Evolutionary conservation across 2,888 invertebrate genomes (phyloP), one percentile per base, ranked within the genome.

Genomic region (Drosophila planitibia): DNA sequence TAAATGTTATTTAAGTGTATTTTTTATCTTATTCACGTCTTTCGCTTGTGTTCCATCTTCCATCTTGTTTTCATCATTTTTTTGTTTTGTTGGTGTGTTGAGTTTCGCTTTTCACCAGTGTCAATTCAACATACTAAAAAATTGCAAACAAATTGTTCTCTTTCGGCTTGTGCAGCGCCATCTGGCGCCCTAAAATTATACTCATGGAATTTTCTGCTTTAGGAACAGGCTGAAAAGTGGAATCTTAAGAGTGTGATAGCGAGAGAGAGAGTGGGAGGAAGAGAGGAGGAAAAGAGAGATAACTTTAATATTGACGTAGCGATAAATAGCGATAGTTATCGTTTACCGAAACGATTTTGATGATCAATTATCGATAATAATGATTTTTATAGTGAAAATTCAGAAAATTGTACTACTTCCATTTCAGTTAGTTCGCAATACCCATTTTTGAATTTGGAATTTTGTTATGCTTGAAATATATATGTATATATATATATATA

Each of bases 61-160:
- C 69, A 69, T 32, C 47, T 47, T 58, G 52, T 62, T 51, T 33
- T 39, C 52, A 75, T 51, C 35, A 35, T 6, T 14, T 57, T 30
- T 52, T 22, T 51, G 22, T 52, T n/a, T 16, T 35, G 37, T 54
- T n/a, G 47, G 25, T 59, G 32, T 28, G 32, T 44, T 44, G 37
- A 44, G 49, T 44, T 63, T 37, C 7, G 47, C 28, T 58, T 65
- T 60, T 65, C 7, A 14, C 25, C 47, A 16, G n/a, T 4, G 22
- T 19, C 3, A 4, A 47, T 47, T 32, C 44, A 33, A 52, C 19
- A 25, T 25, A n/a, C 28, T n/a, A 55, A 25, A 25, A 25, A 47
- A 44, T 52, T 25, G 4, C 22, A 12, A 37, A 2, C 22, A 7
- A 19, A 19, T 7, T 30, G 4, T 14, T 4, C 30, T 47, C 16